phyloP scores from a whole-genome alignment of 1,140 invertebrate genomes.

The Lutraria rhynchaena region DNA sequence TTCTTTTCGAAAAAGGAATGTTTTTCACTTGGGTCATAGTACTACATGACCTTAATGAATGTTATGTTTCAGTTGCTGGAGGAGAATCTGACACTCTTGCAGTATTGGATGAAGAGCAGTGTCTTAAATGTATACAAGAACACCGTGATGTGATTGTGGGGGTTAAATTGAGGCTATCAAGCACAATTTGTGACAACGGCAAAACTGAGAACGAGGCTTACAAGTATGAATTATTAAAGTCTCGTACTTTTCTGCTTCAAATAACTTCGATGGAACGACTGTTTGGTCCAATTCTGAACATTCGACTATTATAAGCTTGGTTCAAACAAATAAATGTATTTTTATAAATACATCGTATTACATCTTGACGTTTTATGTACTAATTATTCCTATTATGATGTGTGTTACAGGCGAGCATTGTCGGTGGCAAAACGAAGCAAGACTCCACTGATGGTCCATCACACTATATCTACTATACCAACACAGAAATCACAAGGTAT shows the following conservation, averaged over 20 bases:
- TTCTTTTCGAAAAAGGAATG: no score
- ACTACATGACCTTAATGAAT: no score
- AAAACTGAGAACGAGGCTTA: slow-evolving; percentile 73
- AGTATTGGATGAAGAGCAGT: slow-evolving; percentile 68
- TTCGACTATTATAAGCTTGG: no score
- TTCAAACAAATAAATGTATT: no score
- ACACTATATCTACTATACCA: slow-evolving; percentile 71
- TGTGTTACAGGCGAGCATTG: slow-evolving; percentile 72
- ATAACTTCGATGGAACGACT: no score
- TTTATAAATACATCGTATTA: no score
- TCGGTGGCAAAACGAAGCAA: slow-evolving; percentile 60
- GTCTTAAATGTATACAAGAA: slow-evolving; percentile 64
- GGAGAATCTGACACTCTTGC: slow-evolving; percentile 77
- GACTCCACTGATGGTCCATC: slow-evolving; percentile 78
- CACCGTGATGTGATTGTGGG: slow-evolving; percentile 77
- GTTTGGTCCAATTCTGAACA: no score
- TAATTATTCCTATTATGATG: no score
- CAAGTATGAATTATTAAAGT: slow-evolving; percentile 7
- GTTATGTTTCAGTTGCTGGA: slow-evolving; percentile 68
- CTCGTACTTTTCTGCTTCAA: no score
- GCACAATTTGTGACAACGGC: slow-evolving; percentile 67
- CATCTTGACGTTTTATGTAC: no score
- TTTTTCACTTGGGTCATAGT: no score
- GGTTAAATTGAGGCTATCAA: slow-evolving; percentile 73
- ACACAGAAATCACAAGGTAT: slow-evolving; percentile 48